Evolutionary conservation across 2,888 invertebrate species (phyloP), one percentile per base, ranked within the genome.

Genomic region (Machimus atricapillus): DNA sequence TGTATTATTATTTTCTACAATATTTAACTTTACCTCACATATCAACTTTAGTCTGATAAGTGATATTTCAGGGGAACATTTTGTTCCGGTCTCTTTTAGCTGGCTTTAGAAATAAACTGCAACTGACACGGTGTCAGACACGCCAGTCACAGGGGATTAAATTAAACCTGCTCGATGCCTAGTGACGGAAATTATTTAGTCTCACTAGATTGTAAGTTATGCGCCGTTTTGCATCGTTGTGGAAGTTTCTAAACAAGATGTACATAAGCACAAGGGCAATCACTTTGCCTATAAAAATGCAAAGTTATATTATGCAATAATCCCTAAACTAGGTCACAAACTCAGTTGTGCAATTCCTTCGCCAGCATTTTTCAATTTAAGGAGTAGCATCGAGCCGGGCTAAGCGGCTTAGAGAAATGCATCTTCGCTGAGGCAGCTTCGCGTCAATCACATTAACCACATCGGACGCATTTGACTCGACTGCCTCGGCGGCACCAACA

Each of bases 351-450:
- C 66, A 66, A 58, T 9, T n/a, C 58, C 58, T 66, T 66, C 12
- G 23, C 66, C 23, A 66, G 66, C 66, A 23, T 27, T 66, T 66
- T 66, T 27, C 66, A 66, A 27, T 66, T 66, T 4, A 66, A 27
- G 66, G 66, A 66, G 66, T 5, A 66, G 23, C 12, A 12, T 27
- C 12, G 23, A 23, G 8, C n/a, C n/a, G n/a, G 23, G 14, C 9
- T 66, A 27, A 66, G 66, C 9, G 66, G 66, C 19, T 66, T 66
- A 66, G 66, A 14, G 66, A 66, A 77, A 77, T 40, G 77, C 77
- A 77, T 77, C 37, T 19, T 46, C 40, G 79, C 79, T 79, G 40
- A 79, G 46, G 46, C 79, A 79, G 79, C 79, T 52, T 27, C 46
- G 23, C 46, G 40, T 79, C 79, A 79, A 79, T 79, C 79, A 79